A percentile compares a stretch with the other conserved stretches of the same genome.
Evolutionary conservation across 2,888 invertebrate genomes (phyloP).

Genomic region (Ormyrus pomaceus): DNA sequence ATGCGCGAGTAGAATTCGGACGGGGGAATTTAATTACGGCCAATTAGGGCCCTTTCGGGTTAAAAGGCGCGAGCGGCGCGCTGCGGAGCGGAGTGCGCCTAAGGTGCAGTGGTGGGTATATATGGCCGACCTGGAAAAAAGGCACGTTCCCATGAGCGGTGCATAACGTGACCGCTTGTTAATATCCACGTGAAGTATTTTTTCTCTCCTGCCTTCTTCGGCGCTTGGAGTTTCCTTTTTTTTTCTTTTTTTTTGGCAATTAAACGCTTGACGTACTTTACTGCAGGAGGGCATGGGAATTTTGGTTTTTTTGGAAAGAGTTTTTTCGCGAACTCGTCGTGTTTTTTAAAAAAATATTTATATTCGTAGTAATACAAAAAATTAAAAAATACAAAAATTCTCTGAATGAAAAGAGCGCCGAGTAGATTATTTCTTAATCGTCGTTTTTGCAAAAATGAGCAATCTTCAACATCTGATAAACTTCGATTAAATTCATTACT

Average conservation of each 20-base stretch:
- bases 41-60: slow-evolving; percentile 65
- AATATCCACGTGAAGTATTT: slow-evolving; percentile 13
- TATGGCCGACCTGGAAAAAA: slow-evolving; percentile 22
- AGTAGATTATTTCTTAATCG: too few species aligned
- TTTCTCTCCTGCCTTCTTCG: slow-evolving; percentile 2
- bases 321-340: not conserved
- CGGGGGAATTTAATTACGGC: slow-evolving; percentile 68
- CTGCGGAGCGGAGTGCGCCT: slow-evolving; percentile 6
- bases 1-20: slow-evolving; percentile 54
- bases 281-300: slow-evolving; percentile 12
- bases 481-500: too few species aligned
- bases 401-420: too few species aligned
- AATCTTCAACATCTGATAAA: too few species aligned
- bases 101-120: not conserved
- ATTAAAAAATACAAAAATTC: too few species aligned
- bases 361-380: too few species aligned
- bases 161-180: slow-evolving; percentile 15
- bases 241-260: slow-evolving; percentile 21
- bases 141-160: slow-evolving; percentile 27
- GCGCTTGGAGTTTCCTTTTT: not conserved
- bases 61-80: slow-evolving; percentile 27
- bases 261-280: slow-evolving; percentile 30
- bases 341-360: not conserved
- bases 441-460: too few species aligned
- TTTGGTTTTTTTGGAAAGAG: slow-evolving; percentile 21